Base-by-base conservation (phyloP, 2,888 invertebrate genomes). In the Melanotus villosus region DNA sequence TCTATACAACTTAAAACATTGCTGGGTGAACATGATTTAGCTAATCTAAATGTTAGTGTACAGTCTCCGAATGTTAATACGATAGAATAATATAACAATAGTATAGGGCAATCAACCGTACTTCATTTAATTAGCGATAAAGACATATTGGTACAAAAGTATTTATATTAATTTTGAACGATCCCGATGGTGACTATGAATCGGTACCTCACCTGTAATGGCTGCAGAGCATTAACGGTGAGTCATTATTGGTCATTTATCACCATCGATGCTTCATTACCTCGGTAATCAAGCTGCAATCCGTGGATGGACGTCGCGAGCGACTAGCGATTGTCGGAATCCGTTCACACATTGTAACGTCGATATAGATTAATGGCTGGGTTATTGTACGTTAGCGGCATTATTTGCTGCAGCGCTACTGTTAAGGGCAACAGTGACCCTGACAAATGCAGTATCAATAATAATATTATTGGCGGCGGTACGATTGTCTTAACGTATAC, bases 161-260 rank as follows among this genome's bases (percentile, higher is more conserved):
- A 52, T 52, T 52, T 52, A 18, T 32, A 52, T 52, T 52, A 52
- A 52, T 52, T 52, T 32, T 1, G 52, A 19, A 52, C 52, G 52
- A 52, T 26, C 26, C 7, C 26, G 16, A 26, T 19, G 12, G 18
- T 74, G 68, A 70, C 68, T 71, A 66, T 70, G 70, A 70, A 72
- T 74, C 73, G 74, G 73, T 66, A 73, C 68, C 79, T 80, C 80
- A 81, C 81, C 81, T 81, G 79, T 74, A n/a, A 76, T 74, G 72
- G 73, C 60, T 75, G 74, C 72, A 76, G 74, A 68, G 76, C 78
- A 81, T 81, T 81, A 82, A 80, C 80, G 80, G 80, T 80, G 80
- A 80, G 78, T 80, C 79, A 81, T 82, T 81, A 80, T 79, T 75
- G 78, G 78, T 79, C 79, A 81, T 82, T 81, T 81, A 82, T 82